Percentiles rank a stretch among this genome's conserved stretches.
Evolutionary conservation across 2,888 invertebrate genomes (phyloP).

Genomic region (Campoplex nolae): DNA sequence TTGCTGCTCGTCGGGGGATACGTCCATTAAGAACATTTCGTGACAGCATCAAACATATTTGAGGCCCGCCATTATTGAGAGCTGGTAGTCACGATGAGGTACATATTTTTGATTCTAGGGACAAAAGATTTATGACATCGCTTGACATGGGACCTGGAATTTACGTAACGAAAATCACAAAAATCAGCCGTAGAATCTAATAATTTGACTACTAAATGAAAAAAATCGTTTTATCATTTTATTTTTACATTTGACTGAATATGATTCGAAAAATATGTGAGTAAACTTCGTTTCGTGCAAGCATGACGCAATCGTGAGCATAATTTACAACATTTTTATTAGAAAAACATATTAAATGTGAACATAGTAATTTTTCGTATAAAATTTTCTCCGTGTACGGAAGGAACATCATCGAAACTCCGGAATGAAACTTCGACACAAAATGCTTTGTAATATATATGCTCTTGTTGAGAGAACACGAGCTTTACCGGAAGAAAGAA

Average conservation of each 20-base stretch:
- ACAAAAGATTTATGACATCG: constrained; percentile 34
- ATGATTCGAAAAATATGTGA: neutral
- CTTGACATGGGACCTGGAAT: neutral
- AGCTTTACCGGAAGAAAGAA: constrained; percentile 28
- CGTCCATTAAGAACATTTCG: constrained; percentile 56
- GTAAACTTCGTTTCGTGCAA: neutral
- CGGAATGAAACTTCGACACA: neutral
- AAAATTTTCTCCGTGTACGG: neutral
- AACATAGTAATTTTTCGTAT: too few species aligned
- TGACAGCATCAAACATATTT: constrained; percentile 62
- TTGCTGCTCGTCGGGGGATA: constrained; percentile 20
- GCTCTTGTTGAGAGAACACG: constrained; percentile 13
- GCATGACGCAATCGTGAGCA: too few species aligned
- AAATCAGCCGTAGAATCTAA: neutral
- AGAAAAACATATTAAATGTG: neutral
- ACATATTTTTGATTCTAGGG: neutral
- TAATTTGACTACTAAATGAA: neutral
- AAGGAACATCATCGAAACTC: neutral
- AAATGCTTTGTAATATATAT: neutral
- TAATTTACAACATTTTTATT: too few species aligned
- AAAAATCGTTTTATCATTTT: neutral
- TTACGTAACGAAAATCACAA: neutral
- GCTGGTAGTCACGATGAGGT: neutral
- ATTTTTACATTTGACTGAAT: neutral
- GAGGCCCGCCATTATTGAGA: constrained; percentile 50